These are phyloP conservation scores for Neotoma lepida DNA, from an alignment of 2,113 vertebrate genomes.

Conservation along the genomic window DNA sequence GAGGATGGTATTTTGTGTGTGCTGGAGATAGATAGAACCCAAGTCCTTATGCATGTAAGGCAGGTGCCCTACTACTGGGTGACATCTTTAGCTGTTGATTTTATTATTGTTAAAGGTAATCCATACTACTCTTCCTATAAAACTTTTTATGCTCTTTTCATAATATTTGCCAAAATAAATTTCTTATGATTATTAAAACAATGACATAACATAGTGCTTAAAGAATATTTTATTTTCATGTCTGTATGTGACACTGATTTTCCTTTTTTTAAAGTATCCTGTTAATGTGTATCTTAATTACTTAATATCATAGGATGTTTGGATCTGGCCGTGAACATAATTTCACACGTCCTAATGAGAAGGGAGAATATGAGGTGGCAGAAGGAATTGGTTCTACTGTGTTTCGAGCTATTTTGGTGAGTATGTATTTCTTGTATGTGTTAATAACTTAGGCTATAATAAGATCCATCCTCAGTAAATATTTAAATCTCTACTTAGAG, in stretches of 20 bases:
- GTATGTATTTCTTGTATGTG: slow-evolving; percentile 70
- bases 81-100: not conserved
- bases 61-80: not conserved
- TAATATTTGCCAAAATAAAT: slow-evolving; percentile 33
- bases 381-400: slow-evolving; percentile 99
- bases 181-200: slow-evolving; percentile 53
- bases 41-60: not conserved
- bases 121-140: not conserved
- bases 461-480: not conserved
- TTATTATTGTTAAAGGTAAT: slow-evolving; percentile 41
- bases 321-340: slow-evolving; percentile 99
- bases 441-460: not conserved
- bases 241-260: slow-evolving; percentile 18
- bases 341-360: slow-evolving; percentile 98
- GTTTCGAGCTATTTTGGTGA: slow-evolving; percentile 97
- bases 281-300: slow-evolving; percentile 24
- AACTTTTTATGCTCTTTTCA: slow-evolving; percentile 1
- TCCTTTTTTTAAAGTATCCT: slow-evolving; percentile 43
- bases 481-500: slow-evolving; percentile 37
- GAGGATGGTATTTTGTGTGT: not conserved
- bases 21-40: not conserved
- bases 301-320: slow-evolving; percentile 92
- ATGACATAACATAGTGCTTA: slow-evolving; percentile 26
- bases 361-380: slow-evolving; percentile 98
- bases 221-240: slow-evolving; percentile 49